Percentiles rank a stretch among this genome's conserved stretches.
Evolutionary conservation across 1,140 invertebrate species (phyloP).

Genomic region (Portunus trituberculatus): DNA sequence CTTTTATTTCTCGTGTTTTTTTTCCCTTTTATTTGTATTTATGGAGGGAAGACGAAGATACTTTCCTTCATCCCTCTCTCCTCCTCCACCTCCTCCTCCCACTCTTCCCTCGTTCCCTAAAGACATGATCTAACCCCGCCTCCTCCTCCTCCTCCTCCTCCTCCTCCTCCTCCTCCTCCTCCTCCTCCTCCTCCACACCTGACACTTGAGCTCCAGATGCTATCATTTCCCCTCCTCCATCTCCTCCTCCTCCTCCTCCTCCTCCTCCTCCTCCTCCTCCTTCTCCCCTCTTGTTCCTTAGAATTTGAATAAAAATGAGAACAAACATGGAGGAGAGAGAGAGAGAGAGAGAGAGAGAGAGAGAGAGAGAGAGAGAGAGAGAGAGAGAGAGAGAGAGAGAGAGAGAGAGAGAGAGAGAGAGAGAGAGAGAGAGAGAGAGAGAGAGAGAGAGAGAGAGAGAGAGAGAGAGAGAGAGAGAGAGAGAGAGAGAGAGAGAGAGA

Average conservation of each 20-base stretch:
- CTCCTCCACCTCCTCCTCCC: background rate
- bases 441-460: background rate
- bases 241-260: background rate
- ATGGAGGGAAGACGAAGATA: too few relatives aligned
- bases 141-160: slow-evolving; percentile 6
- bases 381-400: slow-evolving; percentile 3
- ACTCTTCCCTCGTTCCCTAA: background rate
- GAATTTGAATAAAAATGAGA: too few relatives aligned
- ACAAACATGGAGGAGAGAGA: background rate
- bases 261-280: background rate
- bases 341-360: slow-evolving; percentile 29
- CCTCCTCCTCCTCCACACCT: too few relatives aligned
- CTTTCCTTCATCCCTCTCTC: background rate
- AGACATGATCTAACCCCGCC: background rate
- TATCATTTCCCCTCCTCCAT: background rate
- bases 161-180: background rate
- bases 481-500: slow-evolving; percentile 15
- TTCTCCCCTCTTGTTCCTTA: too few relatives aligned
- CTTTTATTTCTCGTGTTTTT: too few relatives aligned
- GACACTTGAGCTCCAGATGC: background rate
- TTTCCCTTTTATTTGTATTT: background rate
- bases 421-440: background rate
- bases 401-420: slow-evolving; percentile 5
- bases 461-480: background rate
- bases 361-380: slow-evolving; percentile 21